Conservation (phyloP, 1,140 invertebrate genomes). For the Diorhabda elongata region DNA sequence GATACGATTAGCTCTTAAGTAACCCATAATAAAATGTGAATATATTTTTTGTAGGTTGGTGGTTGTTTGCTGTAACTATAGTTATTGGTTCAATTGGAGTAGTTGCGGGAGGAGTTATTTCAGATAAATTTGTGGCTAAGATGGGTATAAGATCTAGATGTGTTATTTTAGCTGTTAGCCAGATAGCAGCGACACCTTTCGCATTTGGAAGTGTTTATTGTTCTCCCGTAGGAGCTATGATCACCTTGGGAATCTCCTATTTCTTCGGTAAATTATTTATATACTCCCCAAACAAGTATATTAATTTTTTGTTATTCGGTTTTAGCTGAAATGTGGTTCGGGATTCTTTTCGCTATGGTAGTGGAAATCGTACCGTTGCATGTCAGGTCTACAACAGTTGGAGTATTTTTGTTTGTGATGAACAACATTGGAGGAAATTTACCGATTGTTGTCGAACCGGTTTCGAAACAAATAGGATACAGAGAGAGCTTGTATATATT, state of each 20-base stretch:
- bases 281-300: constrained; percentile 6
- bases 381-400: constrained; percentile 77
- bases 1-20: too few species aligned
- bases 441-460: constrained; percentile 80
- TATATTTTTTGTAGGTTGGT: constrained; percentile 53
- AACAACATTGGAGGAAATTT: constrained; percentile 91
- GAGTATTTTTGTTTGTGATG: constrained; percentile 85
- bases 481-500: constrained; percentile 78
- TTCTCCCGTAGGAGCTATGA: constrained; percentile 77
- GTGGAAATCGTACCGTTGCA: constrained; percentile 81
- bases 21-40: too few species aligned
- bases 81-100: constrained; percentile 84
- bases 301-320: constrained; percentile 36
- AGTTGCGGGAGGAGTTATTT: constrained; percentile 80
- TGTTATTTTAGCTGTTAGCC: constrained; percentile 75
- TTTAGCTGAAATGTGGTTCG: constrained; percentile 89
- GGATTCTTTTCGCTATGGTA: constrained; percentile 82
- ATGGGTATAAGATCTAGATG: constrained; percentile 83
- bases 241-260: constrained; percentile 77
- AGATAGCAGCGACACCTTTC: constrained; percentile 81
- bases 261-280: constrained; percentile 67
- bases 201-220: constrained; percentile 86
- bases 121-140: constrained; percentile 83
- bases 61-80: constrained; percentile 82
- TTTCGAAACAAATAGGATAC: constrained; percentile 75